Percentiles rank a stretch among this genome's conserved stretches.
phyloP scores from a whole-genome alignment of 1,140 invertebrate genomes.

The Drosophila fuyamai region DNA sequence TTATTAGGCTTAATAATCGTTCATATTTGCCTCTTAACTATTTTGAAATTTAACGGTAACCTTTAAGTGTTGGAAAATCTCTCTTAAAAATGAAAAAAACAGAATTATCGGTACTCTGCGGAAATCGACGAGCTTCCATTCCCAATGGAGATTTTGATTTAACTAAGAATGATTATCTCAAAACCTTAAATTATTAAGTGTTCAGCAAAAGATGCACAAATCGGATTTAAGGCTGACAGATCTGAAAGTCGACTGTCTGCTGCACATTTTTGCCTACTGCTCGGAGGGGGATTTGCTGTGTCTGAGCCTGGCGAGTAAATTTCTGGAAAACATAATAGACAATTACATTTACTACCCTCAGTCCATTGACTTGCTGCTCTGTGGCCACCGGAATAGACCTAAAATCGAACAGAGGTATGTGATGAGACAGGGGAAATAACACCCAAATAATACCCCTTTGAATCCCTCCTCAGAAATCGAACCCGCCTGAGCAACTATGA shows the following conservation, averaged over 20 bases:
- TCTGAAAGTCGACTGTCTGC: constrained; percentile 68
- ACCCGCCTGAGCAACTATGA: constrained; percentile 52
- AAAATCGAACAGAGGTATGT: constrained; percentile 55
- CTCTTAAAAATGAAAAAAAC: not conserved
- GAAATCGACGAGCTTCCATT: not conserved
- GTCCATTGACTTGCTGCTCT: constrained; percentile 65
- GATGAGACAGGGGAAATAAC: too few species aligned
- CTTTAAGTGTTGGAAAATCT: not conserved
- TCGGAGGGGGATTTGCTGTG: constrained; percentile 60
- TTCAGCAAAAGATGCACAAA: not conserved
- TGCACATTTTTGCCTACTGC: constrained; percentile 65
- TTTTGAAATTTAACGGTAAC: constrained; percentile 15
- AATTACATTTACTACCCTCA: constrained; percentile 53
- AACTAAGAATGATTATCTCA: not conserved
- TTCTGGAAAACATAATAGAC: constrained; percentile 58
- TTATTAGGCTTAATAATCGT: not conserved
- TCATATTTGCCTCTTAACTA: not conserved
- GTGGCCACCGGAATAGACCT: constrained; percentile 63
- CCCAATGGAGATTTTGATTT: not conserved
- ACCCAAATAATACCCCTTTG: not conserved
- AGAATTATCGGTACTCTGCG: not conserved
- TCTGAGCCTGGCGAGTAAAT: constrained; percentile 45
- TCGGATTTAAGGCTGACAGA: constrained; percentile 57
- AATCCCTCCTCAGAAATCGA: constrained; percentile 38
- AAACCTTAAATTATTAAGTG: not conserved